A percentile compares a stretch with the other conserved stretches of the same genome.
Evolutionary conservation across 2,797 vertebrate genomes (phyloP).

Genomic region (Microchirus variegatus): DNA sequence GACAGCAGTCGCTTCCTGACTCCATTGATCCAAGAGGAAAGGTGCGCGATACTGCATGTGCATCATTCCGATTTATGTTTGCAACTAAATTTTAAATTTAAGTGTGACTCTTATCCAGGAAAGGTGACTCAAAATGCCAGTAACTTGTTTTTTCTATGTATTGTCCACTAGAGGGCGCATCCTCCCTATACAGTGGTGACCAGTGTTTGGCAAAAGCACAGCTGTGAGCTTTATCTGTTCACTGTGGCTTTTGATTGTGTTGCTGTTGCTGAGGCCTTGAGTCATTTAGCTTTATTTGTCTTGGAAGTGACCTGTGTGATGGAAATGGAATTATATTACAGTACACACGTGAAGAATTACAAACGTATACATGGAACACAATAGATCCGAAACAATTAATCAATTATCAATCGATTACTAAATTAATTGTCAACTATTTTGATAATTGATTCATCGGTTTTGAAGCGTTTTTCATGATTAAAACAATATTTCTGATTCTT

Average conservation of each 20-base stretch:
- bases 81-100: neutral
- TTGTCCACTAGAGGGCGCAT: constrained; percentile 53
- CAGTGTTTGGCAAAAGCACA: neutral
- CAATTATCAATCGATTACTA: no score
- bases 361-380: neutral
- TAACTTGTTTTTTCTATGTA: neutral
- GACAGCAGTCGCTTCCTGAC: constrained; percentile 88
- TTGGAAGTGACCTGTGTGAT: neutral
- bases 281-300: neutral
- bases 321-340: neutral
- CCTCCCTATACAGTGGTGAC: neutral
- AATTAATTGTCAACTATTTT: no score
- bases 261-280: neutral
- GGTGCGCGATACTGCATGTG: constrained; percentile 69
- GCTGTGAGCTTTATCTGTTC: neutral
- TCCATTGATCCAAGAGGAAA: constrained; percentile 83
- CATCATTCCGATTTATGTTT: neutral
- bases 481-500: no score
- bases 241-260: neutral
- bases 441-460: no score
- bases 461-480: no score
- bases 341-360: neutral
- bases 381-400: no score
- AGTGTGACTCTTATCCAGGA: no score
- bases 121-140: constrained; percentile 7